A percentile compares a stretch with the other conserved stretches of the same genome.
These are phyloP conservation scores for Metopia argyrocephala DNA, from an alignment of 2,888 invertebrate species.

Conservation along the genomic window DNA sequence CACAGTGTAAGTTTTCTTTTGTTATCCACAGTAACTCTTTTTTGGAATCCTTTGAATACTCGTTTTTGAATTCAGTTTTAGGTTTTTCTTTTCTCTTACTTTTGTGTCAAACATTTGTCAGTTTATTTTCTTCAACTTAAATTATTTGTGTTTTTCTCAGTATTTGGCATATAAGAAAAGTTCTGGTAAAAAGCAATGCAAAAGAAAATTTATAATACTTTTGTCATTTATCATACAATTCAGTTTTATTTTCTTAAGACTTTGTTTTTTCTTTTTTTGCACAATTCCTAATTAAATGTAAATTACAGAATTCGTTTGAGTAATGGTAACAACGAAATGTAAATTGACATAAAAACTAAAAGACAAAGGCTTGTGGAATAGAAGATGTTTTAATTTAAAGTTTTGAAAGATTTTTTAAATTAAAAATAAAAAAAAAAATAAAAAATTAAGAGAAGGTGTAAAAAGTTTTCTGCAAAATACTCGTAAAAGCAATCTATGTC, in stretches of 20 bases:
- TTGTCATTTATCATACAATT: constrained; percentile 56
- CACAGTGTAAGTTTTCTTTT: background rate
- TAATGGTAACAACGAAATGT: constrained; percentile 1
- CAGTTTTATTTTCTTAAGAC: background rate
- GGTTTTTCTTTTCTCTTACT: background rate
- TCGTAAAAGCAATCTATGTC: no score
- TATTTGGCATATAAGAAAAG: constrained; percentile 25
- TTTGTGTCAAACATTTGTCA: constrained; percentile 35
- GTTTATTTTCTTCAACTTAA: constrained; percentile 1
- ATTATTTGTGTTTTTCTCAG: constrained; percentile 52
- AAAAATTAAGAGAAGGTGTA: no score
- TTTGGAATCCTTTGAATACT: constrained; percentile 1
- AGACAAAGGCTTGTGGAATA: background rate
- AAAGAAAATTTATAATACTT: constrained; percentile 26
- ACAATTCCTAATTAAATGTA: constrained; percentile 66
- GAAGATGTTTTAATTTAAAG: no score
- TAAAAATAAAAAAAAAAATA: no score
- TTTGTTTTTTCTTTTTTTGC: constrained; percentile 7
- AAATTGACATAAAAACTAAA: background rate
- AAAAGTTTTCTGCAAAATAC: no score
- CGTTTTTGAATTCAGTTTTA: constrained; percentile 14
- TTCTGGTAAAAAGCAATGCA: background rate
- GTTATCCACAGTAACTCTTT: background rate
- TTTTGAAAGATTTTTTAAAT: no score
- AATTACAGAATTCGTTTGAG: constrained; percentile 61